Percentiles rank a stretch among this genome's conserved stretches.
These are phyloP conservation scores for Emys orbicularis DNA, from an alignment of 2,797 vertebrate genomes.

Conservation along the genomic window DNA sequence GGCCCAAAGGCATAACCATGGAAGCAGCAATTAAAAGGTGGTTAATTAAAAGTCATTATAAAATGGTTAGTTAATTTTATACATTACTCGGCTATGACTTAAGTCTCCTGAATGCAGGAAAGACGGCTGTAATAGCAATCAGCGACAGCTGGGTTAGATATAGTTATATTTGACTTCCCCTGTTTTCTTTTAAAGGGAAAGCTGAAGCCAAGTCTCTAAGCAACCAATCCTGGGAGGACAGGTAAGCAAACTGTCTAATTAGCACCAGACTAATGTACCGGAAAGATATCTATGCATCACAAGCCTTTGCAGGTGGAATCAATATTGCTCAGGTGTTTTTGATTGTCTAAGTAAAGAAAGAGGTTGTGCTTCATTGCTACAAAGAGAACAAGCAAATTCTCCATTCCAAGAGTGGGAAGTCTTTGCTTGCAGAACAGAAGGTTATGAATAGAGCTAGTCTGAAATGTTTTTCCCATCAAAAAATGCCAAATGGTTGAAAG, in stretches of 20 bases:
- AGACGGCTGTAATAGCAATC: not conserved
- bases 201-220: not conserved
- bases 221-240: not conserved
- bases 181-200: not conserved
- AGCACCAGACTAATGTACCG: not conserved
- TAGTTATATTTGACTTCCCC: not conserved
- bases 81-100: conserved; percentile 64
- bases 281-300: not conserved
- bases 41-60: conserved; percentile 79
- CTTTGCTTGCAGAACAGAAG: not conserved
- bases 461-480: not conserved
- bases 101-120: conserved; percentile 41
- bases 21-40: conserved; percentile 75
- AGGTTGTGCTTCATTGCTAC: not conserved
- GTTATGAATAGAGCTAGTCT: not conserved
- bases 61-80: conserved; percentile 76
- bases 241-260: not conserved
- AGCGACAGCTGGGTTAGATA: not conserved
- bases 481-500: not conserved
- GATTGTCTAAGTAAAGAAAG: not conserved
- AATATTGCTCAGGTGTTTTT: not conserved
- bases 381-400: not conserved
- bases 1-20: conserved; percentile 71
- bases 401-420: not conserved
- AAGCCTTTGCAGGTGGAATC: not conserved